phyloP scores from a whole-genome alignment of 2,113 vertebrate species.

The Ammospiza caudacuta region DNA sequence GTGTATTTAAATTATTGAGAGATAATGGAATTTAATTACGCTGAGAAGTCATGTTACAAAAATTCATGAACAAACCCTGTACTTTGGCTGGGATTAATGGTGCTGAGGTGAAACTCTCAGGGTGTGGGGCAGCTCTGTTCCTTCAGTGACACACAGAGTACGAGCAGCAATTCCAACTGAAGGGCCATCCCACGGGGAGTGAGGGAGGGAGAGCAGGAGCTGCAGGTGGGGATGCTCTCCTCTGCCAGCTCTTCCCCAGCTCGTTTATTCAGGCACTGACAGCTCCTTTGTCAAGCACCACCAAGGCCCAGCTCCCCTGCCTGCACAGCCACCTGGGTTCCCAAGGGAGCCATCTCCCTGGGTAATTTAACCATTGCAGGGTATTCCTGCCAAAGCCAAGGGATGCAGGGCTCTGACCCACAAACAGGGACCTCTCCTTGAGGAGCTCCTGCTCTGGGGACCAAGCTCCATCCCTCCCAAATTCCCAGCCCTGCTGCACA shows the following conservation, averaged over 20 bases:
- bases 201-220: accelerated
- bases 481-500: not conserved
- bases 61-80: not conserved
- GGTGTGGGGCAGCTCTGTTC: not conserved
- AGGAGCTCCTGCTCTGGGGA: not conserved
- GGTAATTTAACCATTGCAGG: not conserved
- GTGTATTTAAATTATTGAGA: conserved; percentile 49
- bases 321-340: not conserved
- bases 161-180: not conserved
- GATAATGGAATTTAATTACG: conserved; percentile 45
- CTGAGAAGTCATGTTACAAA: not conserved
- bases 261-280: not conserved
- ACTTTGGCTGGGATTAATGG: not conserved
- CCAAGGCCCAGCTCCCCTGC: not conserved
- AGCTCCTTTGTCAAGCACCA: not conserved
- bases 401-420: not conserved
- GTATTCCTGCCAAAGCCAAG: accelerated
- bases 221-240: accelerated
- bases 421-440: not conserved
- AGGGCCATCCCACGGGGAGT: not conserved
- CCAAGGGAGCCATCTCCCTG: not conserved
- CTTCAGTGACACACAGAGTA: not conserved
- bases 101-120: not conserved
- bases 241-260: not conserved
- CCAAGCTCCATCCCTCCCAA: not conserved